Percentiles rank a stretch among this genome's conserved stretches.
phyloP scores from a whole-genome alignment of 2,888 invertebrate species.

The Panzeria rudis region DNA sequence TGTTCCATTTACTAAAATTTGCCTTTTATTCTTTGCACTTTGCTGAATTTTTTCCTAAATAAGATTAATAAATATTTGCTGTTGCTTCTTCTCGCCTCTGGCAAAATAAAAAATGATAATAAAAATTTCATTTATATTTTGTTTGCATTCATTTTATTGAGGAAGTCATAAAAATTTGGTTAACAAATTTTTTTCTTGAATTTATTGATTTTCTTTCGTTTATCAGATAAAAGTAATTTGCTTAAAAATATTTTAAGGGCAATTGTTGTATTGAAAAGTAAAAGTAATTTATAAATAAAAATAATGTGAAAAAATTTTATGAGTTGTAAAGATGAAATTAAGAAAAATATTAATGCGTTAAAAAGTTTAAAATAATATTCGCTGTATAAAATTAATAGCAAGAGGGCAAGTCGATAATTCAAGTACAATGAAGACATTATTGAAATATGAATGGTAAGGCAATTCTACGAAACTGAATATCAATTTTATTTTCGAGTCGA shows the following conservation, averaged over 20 bases:
- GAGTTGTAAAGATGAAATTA: no score
- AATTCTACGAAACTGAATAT: no score
- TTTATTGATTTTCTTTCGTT: slow-evolving; percentile 48
- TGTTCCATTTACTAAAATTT: no score
- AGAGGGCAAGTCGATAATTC: no score
- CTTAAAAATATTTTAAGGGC: slow-evolving; percentile 12
- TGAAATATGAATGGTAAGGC: no score
- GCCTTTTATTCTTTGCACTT: not conserved
- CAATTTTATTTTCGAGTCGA: no score
- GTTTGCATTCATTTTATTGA: slow-evolving; percentile 52
- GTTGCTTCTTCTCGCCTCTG: slow-evolving; percentile 1
- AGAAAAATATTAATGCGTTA: no score
- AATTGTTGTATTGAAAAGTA: slow-evolving; percentile 12
- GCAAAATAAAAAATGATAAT: slow-evolving; percentile 5
- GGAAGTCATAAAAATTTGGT: slow-evolving; percentile 63
- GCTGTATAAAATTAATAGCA: no score
- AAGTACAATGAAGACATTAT: no score
- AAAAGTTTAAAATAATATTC: no score
- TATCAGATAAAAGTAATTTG: not conserved
- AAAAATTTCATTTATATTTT: slow-evolving; percentile 45
- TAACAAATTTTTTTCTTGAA: slow-evolving; percentile 28
- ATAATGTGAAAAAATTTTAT: not conserved
- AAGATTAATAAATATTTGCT: not conserved
- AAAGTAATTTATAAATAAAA: not conserved
- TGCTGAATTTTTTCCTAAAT: not conserved